A percentile compares a stretch with the other conserved stretches of the same genome.
These are phyloP conservation scores for Bradypodion pumilum DNA, from an alignment of 2,797 vertebrate genomes.

Conservation along the genomic window DNA sequence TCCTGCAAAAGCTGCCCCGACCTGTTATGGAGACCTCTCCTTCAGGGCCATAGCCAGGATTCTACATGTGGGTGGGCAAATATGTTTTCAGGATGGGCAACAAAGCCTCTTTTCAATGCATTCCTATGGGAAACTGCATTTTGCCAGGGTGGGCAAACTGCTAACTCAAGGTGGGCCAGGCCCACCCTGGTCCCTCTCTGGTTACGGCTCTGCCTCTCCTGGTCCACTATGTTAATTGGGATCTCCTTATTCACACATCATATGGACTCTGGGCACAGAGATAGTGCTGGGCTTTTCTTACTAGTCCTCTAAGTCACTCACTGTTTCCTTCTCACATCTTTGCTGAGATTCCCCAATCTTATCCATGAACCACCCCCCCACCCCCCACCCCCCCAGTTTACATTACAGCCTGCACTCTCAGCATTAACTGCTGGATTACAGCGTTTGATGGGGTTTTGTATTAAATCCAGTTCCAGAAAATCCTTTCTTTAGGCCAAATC, in stretches of 20 bases:
- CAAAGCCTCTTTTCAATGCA: too few relatives aligned
- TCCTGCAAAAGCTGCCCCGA: background rate
- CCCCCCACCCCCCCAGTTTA: too few relatives aligned
- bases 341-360: background rate
- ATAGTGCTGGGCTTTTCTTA: background rate
- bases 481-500: constrained; percentile 40
- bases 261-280: too few relatives aligned
- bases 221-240: background rate
- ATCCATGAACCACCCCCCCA: background rate
- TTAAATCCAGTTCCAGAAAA: constrained; percentile 24
- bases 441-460: constrained; percentile 11
- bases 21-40: too few relatives aligned
- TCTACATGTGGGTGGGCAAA: too few relatives aligned
- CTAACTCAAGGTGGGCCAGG: too few relatives aligned
- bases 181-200: too few relatives aligned
- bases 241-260: background rate
- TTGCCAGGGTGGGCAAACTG: too few relatives aligned
- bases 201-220: too few relatives aligned
- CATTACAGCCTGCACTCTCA: background rate
- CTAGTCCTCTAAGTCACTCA: background rate
- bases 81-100: too few relatives aligned
- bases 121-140: too few relatives aligned
- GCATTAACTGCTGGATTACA: constrained; percentile 11
- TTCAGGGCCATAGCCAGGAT: too few relatives aligned
- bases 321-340: background rate